Evolutionary conservation across 92 coral and sea anemone species (phyloP).

Genomic region (Montipora capitata): DNA sequence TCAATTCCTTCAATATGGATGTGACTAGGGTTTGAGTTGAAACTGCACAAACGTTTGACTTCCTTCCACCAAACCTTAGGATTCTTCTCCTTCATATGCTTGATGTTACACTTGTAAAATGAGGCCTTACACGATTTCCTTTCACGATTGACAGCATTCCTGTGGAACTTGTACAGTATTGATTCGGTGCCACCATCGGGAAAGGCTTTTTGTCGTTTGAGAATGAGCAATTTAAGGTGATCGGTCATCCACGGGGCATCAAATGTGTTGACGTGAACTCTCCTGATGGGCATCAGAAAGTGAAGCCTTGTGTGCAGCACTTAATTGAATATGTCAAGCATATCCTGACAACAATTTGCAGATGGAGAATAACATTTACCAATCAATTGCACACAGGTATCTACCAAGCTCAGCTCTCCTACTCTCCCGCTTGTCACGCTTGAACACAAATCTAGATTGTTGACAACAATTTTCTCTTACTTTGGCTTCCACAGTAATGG

Average conservation of each 20-base stretch:
- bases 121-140: slow-evolving; percentile 50
- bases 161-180: background rate
- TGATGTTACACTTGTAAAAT: slow-evolving; percentile 48
- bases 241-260: slow-evolving; percentile 59
- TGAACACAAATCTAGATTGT: background rate
- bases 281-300: slow-evolving; percentile 46
- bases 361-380: slow-evolving; percentile 21
- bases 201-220: slow-evolving; percentile 37
- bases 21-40: background rate
- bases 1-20: slow-evolving; percentile 19
- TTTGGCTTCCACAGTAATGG: slow-evolving; percentile 9
- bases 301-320: slow-evolving; percentile 39
- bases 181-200: slow-evolving; percentile 17
- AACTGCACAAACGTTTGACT: background rate
- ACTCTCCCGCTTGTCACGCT: slow-evolving; percentile 47
- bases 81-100: slow-evolving; percentile 36
- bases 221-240: slow-evolving; percentile 45
- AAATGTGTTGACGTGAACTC: background rate
- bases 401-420: slow-evolving; percentile 37
- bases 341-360: slow-evolving; percentile 1
- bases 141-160: slow-evolving; percentile 49
- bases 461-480: slow-evolving; percentile 17
- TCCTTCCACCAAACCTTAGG: slow-evolving; percentile 70
- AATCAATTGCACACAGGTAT: slow-evolving; percentile 54
- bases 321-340: slow-evolving; percentile 5